phyloP scores from a whole-genome alignment of 2,888 invertebrate species.

The Aethes cnicana region DNA sequence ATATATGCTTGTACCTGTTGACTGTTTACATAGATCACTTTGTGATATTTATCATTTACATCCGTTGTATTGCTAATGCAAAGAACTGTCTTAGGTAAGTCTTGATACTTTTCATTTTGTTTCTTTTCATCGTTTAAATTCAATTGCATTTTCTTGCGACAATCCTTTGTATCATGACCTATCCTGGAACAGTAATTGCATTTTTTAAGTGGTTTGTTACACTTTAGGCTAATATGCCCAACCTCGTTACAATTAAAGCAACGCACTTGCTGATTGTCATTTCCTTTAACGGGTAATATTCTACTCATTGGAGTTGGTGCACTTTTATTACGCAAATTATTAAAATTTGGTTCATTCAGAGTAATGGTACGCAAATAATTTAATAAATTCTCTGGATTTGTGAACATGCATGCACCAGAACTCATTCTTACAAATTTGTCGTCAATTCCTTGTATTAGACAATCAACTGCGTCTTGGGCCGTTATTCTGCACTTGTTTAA shows the following conservation, averaged over 20 bases:
- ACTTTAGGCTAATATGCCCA: conserved; percentile 29
- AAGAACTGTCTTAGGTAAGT: too few species aligned
- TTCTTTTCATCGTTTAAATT: neutral
- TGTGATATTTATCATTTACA: too few species aligned
- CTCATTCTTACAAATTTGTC: conserved; percentile 37
- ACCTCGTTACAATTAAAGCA: conserved; percentile 17
- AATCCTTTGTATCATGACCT: conserved; percentile 11
- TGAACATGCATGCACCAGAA: conserved; percentile 30
- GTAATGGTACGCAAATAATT: conserved; percentile 27
- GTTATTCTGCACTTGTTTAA: conserved; percentile 36
- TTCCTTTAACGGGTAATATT: too few species aligned
- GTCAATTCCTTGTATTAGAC: conserved; percentile 36
- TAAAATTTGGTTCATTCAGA: neutral
- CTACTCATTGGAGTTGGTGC: too few species aligned
- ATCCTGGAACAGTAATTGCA: conserved; percentile 15
- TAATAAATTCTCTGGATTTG: conserved; percentile 32
- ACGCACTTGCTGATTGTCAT: too few species aligned
- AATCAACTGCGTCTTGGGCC: conserved; percentile 35
- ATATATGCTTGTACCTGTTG: neutral
- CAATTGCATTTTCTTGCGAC: neutral
- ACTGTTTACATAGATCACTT: neutral
- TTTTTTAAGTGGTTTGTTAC: conserved; percentile 24
- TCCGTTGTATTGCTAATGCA: too few species aligned
- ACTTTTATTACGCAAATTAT: neutral
- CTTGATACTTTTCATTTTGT: neutral